Evolutionary conservation across 2,113 vertebrate genomes (phyloP), one percentile per base, ranked within the genome.

Genomic region (Globicephala melas): DNA sequence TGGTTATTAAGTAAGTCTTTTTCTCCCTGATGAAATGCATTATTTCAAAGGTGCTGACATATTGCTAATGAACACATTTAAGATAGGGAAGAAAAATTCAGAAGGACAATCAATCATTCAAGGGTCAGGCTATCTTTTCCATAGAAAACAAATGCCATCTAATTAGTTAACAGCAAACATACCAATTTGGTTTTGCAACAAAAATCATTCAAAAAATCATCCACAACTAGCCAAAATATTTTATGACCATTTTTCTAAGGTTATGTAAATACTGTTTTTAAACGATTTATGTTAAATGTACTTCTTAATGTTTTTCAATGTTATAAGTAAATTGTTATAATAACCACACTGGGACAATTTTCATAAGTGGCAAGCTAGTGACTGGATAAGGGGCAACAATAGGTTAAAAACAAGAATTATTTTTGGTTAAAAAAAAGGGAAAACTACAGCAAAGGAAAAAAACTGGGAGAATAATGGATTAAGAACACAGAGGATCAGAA

Each of bases 321-420:
- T 95, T 97, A 41, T 63, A 96, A 97, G 63, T 68, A 91, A 97
- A 88, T 97, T 98, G 97, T 62, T 98, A 95, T 36, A 98, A 95
- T 97, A 97, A 98, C 47, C 83, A 97, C 71, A 98, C 33, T 84
- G 82, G 89, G 96, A 88, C 86, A 55, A 76, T 81, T 82, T 96
- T 97, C 98, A 80, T 84, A 98, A 97, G 97, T 97, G 97, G 89
- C 65, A 95, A 98, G 90, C 73, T 74, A 95, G 14, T 5, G 50
- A 65, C 44, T 97, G 80, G 91, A 94, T 97, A 97, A 97, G 71
- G 92, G 71, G 84, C 63, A 98, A 63, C 91, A 95, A 96, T 76
- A 97, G 83, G 76, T 97, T 98, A 97, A 96, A 98, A 81, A 94
- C 50, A 96, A 93, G 81, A 74, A 96, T 97, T 97, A 98, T 89